Percentiles rank a stretch among this genome's conserved stretches.
phyloP scores from a whole-genome alignment of 2,888 invertebrate species.

The Agonum fuliginosum region DNA sequence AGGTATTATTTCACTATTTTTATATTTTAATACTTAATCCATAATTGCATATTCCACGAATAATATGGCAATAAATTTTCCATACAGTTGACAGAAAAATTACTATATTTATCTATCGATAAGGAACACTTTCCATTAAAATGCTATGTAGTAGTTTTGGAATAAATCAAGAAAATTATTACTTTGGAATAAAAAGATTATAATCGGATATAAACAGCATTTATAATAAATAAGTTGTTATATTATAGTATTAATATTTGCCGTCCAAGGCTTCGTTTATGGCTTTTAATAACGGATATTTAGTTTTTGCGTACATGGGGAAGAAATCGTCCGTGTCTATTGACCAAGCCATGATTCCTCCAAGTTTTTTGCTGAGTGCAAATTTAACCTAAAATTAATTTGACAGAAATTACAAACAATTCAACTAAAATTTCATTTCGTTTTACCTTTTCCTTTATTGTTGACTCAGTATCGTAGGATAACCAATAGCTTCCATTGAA shows the following conservation, averaged over 20 bases:
- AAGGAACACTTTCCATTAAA: not conserved
- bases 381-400: slow-evolving; percentile 68
- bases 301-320: slow-evolving; percentile 67
- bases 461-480: slow-evolving; percentile 65
- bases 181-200: not conserved
- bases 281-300: slow-evolving; percentile 70
- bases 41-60: slow-evolving; percentile 21
- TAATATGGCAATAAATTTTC: slow-evolving; percentile 24
- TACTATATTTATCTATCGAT: slow-evolving; percentile 27
- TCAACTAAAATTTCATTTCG: not conserved
- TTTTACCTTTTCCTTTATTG: slow-evolving; percentile 65
- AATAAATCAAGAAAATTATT: slow-evolving; percentile 17
- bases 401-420: slow-evolving; percentile 3
- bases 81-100: slow-evolving; percentile 20
- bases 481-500: slow-evolving; percentile 66
- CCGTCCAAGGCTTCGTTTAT: slow-evolving; percentile 64
- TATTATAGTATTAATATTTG: slow-evolving; percentile 5
- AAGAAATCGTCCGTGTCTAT: slow-evolving; percentile 75
- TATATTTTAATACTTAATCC: slow-evolving; percentile 15
- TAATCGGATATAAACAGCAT: not conserved
- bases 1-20: slow-evolving; percentile 35
- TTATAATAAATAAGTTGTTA: slow-evolving; percentile 4
- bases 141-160: not conserved
- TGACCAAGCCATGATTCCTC: slow-evolving; percentile 75
- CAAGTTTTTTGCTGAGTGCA: slow-evolving; percentile 69